These are phyloP conservation scores for Neopelma chrysocephalum DNA, from an alignment of 2,797 vertebrate species.

Conservation along the genomic window DNA sequence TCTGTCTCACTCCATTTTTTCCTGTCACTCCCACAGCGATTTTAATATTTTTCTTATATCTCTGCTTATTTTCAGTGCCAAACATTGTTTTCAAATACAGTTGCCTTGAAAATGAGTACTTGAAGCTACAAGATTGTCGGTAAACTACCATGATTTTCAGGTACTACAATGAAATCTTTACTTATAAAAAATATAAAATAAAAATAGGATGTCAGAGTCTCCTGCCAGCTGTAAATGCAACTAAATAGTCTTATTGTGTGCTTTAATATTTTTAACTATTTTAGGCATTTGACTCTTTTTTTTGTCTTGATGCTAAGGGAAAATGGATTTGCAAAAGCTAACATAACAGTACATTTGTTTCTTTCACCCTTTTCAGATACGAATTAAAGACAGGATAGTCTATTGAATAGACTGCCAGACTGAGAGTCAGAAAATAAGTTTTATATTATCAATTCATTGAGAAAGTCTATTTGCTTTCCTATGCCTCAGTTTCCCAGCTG, in stretches of 20 bases:
- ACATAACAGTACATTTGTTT: slow-evolving; percentile 51
- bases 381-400: slow-evolving; percentile 57
- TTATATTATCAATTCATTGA: slow-evolving; percentile 38
- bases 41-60: slow-evolving; percentile 83
- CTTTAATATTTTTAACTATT: slow-evolving; percentile 63
- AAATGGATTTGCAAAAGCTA: slow-evolving; percentile 59
- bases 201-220: slow-evolving; percentile 44
- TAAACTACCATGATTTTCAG: slow-evolving; percentile 53
- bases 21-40: slow-evolving; percentile 83
- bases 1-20: slow-evolving; percentile 82
- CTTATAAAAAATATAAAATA: slow-evolving; percentile 41
- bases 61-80: slow-evolving; percentile 80
- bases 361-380: slow-evolving; percentile 51
- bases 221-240: slow-evolving; percentile 50
- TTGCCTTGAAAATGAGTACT: slow-evolving; percentile 73
- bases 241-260: slow-evolving; percentile 39
- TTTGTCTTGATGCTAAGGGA: slow-evolving; percentile 27
- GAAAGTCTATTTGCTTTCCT: slow-evolving; percentile 50
- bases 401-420: slow-evolving; percentile 39
- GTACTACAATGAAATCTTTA: slow-evolving; percentile 58
- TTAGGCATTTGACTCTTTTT: slow-evolving; percentile 46
- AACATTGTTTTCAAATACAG: slow-evolving; percentile 82
- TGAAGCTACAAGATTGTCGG: slow-evolving; percentile 40
- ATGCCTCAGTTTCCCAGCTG: slow-evolving; percentile 66
- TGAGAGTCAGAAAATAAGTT: slow-evolving; percentile 49